phyloP scores from a whole-genome alignment of 2,113 vertebrate species.

The Perccottus glenii region DNA sequence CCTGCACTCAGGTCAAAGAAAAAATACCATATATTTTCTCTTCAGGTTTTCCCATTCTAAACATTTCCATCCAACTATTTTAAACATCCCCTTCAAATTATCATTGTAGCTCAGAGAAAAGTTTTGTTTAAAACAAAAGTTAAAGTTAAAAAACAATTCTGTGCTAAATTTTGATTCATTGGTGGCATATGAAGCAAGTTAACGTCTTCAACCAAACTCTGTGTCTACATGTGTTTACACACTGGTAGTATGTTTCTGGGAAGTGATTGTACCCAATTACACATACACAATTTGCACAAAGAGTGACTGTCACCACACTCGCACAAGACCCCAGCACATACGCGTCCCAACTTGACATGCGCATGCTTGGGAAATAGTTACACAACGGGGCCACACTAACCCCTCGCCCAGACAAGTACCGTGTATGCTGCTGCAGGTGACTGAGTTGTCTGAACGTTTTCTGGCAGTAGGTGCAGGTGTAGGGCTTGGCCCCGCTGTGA shows the following conservation, averaged over 20 bases:
- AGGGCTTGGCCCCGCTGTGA: constrained; percentile 98
- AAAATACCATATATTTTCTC: too few species aligned
- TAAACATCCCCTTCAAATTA: too few species aligned
- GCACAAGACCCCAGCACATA: background rate
- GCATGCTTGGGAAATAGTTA: constrained; percentile 4
- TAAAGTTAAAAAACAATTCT: too few species aligned
- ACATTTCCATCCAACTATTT: too few species aligned
- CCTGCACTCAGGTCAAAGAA: too few species aligned
- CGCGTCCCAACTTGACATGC: background rate
- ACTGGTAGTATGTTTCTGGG: too few species aligned
- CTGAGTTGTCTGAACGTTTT: constrained; percentile 96
- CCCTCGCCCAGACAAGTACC: constrained; percentile 83
- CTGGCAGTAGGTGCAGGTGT: constrained; percentile 98
- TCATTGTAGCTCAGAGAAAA: too few species aligned
- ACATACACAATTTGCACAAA: constrained; percentile 21
- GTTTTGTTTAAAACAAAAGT: too few species aligned
- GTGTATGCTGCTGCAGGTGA: constrained; percentile 98
- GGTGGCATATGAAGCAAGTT: too few species aligned
- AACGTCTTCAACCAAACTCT: constrained; percentile 8
- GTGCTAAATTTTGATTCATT: too few species aligned
- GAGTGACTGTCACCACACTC: constrained; percentile 31
- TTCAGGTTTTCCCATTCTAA: too few species aligned
- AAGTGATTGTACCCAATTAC: background rate
- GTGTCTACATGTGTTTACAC: constrained; percentile 1
- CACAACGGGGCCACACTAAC: constrained; percentile 3